Evolutionary conservation across 2,888 invertebrate genomes (phyloP).

Genomic region (Meganola albula): DNA sequence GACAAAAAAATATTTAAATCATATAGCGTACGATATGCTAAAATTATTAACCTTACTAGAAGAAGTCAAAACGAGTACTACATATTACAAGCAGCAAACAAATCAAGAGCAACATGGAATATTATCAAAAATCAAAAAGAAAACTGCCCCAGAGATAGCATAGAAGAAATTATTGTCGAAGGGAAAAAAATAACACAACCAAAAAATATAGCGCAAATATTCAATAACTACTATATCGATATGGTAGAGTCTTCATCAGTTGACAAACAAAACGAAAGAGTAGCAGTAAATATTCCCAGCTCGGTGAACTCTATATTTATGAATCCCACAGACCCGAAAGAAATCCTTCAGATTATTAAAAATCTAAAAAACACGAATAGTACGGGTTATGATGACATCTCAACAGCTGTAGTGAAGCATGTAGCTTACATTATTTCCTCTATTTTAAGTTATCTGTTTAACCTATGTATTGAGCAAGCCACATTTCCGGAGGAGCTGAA

Average conservation of each 20-base stretch:
- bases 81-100: background rate
- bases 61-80: background rate
- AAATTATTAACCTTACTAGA: slow-evolving; percentile 2
- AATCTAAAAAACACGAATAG: background rate
- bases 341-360: background rate
- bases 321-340: background rate
- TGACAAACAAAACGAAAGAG: background rate
- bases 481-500: background rate
- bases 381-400: background rate
- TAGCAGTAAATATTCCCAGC: background rate
- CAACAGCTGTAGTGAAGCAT: background rate
- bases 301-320: background rate
- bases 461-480: background rate
- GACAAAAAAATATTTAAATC: background rate
- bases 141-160: slow-evolving; percentile 1
- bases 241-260: background rate
- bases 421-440: background rate
- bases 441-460: background rate
- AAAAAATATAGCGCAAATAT: background rate
- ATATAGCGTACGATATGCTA: background rate
- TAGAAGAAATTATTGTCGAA: background rate
- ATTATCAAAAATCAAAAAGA: slow-evolving; percentile 1
- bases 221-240: background rate
- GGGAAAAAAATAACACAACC: slow-evolving; percentile 1
- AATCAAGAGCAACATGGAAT: slow-evolving; percentile 2